A percentile compares a stretch with the other conserved stretches of the same genome.
These are phyloP conservation scores for Sipunculus nudus DNA, from an alignment of 2,888 invertebrate species.

Conservation along the genomic window DNA sequence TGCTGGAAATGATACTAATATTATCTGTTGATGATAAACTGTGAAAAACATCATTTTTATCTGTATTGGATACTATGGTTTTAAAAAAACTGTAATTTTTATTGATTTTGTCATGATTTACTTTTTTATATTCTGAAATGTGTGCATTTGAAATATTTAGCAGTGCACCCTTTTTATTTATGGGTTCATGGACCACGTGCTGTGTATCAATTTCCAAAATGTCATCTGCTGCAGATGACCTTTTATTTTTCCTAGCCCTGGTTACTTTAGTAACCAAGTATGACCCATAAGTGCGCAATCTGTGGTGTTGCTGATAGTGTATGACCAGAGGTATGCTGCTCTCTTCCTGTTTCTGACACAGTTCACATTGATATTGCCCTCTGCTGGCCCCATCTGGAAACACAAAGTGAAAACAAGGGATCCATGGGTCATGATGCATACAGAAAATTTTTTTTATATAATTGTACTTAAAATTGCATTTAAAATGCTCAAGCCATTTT, in stretches of 20 bases:
- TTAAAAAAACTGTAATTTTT: no score
- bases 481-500: no score
- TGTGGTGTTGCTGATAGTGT: constrained; percentile 25
- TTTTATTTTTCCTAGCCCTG: not conserved
- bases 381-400: not conserved
- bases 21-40: no score
- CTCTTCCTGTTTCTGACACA: constrained; percentile 23
- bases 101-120: no score
- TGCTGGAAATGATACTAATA: no score
- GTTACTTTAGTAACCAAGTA: not conserved
- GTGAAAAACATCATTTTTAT: no score
- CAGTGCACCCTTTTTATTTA: not conserved
- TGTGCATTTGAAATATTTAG: not conserved
- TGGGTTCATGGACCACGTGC: not conserved
- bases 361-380: constrained; percentile 24
- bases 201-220: not conserved
- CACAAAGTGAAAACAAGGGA: no score
- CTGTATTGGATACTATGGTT: no score
- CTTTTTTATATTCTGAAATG: no score
- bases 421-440: no score
- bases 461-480: no score
- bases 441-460: no score
- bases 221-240: not conserved
- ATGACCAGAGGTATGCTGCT: constrained; percentile 8
- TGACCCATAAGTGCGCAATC: not conserved